Evolutionary conservation across 2,888 invertebrate species (phyloP).

Genomic region (Cartodere bifasciata): DNA sequence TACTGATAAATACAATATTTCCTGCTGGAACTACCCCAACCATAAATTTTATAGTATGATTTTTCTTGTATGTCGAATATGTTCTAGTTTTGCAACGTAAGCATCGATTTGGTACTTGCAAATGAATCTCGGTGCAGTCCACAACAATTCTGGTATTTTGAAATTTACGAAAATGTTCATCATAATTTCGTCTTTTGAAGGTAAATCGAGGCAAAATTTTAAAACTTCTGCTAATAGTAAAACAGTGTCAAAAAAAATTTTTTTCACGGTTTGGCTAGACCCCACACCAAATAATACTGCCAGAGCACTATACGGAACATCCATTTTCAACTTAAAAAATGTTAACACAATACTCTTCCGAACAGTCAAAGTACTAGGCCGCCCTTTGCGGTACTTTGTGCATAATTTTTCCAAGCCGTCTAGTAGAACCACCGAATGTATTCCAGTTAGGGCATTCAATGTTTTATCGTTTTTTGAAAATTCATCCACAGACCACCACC

Average conservation of each 20-base stretch:
- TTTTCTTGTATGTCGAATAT: constrained; percentile 15
- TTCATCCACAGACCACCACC: too few relatives aligned
- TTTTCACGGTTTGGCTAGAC: not conserved
- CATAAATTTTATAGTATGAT: constrained; percentile 16
- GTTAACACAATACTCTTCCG: too few relatives aligned
- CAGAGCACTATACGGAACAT: too few relatives aligned
- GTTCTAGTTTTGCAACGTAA: constrained; percentile 9
- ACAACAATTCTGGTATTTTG: constrained; percentile 6
- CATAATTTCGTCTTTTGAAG: constrained; percentile 8
- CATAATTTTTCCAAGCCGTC: too few relatives aligned
- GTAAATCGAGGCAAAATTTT: too few relatives aligned
- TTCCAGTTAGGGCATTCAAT: too few relatives aligned
- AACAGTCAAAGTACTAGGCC: too few relatives aligned
- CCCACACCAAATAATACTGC: not conserved
- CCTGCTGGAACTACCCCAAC: constrained; percentile 17
- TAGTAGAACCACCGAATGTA: too few relatives aligned
- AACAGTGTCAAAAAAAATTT: constrained; percentile 1
- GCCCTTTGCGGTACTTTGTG: too few relatives aligned
- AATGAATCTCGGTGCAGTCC: constrained; percentile 8
- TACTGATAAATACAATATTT: constrained; percentile 14
- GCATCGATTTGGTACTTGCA: constrained; percentile 8
- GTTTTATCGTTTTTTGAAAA: too few relatives aligned
- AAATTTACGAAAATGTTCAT: constrained; percentile 8
- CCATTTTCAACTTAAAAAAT: too few relatives aligned
- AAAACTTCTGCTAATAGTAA: too few relatives aligned